Conservation (phyloP, 2,797 vertebrate species). For the Silurus lanzhouensis region DNA sequence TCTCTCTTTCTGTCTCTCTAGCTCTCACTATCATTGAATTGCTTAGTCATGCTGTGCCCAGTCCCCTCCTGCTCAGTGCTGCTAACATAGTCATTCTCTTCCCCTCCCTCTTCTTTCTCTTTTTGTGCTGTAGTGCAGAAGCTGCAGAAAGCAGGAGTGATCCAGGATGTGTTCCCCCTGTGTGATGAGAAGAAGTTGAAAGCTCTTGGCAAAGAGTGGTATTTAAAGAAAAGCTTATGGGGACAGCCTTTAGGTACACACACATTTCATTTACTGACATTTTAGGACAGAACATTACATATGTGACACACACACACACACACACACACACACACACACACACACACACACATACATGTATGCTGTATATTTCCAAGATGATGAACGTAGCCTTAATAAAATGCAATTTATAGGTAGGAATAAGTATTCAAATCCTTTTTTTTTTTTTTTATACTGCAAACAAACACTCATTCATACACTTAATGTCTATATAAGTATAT, state of each 20-base stretch:
- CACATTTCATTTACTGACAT: slow-evolving; percentile 9
- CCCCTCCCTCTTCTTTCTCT: not conserved
- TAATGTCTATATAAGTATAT: not conserved
- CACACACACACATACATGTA: too few relatives aligned
- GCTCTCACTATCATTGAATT: slow-evolving; percentile 18
- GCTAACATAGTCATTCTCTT: slow-evolving; percentile 4
- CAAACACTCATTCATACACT: not conserved
- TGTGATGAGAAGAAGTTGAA: slow-evolving; percentile 68
- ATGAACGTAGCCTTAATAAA: not conserved
- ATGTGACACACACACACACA: not conserved
- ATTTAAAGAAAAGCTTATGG: slow-evolving; percentile 70
- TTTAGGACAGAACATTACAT: not conserved
- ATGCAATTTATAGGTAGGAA: not conserved
- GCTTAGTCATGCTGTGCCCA: slow-evolving; percentile 46
- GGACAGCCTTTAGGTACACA: slow-evolving; percentile 76
- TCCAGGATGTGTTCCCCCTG: slow-evolving; percentile 71
- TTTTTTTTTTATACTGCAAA: not conserved
- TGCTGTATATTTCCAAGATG: too few relatives aligned
- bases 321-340: too few relatives aligned
- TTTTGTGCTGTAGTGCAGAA: slow-evolving; percentile 73
- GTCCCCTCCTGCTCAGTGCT: not conserved
- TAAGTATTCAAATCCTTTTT: not conserved
- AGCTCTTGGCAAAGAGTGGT: slow-evolving; percentile 72
- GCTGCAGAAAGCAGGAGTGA: slow-evolving; percentile 68
- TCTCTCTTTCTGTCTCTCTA: not conserved